These are phyloP conservation scores for Muntiacus reevesi DNA, from an alignment of 2,113 vertebrate genomes.

Conservation along the genomic window DNA sequence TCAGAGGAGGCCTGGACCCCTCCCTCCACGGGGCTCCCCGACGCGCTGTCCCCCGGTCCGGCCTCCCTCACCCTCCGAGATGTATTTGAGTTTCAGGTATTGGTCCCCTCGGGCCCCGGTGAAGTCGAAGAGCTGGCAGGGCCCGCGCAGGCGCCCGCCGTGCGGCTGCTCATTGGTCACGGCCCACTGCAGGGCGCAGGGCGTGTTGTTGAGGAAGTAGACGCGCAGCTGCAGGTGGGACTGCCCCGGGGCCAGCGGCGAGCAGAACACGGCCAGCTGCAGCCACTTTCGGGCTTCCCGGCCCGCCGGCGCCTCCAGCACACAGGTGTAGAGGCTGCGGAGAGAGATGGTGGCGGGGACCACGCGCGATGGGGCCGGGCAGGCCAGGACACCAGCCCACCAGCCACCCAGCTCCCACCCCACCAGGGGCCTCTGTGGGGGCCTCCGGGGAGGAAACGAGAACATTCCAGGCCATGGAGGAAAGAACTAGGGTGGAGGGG, in stretches of 20 bases:
- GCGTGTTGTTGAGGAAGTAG: constrained; percentile 76
- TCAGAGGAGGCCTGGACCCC: neutral
- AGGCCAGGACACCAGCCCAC: neutral
- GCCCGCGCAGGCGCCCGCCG: constrained; percentile 54
- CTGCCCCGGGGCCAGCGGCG: constrained; percentile 54
- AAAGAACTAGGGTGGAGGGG: neutral
- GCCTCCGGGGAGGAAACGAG: neutral
- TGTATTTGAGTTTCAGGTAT: constrained; percentile 70
- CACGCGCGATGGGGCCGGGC: accelerated
- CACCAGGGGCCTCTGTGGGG: neutral
- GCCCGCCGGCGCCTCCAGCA: neutral
- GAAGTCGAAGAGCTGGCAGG: constrained; percentile 75
- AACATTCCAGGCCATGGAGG: neutral
- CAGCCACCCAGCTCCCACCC: neutral
- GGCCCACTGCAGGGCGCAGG: constrained; percentile 74
- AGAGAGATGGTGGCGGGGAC: neutral
- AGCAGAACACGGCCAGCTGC: constrained; percentile 71
- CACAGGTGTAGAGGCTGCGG: constrained; percentile 69
- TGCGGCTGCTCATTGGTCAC: constrained; percentile 67
- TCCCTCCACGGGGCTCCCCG: neutral
- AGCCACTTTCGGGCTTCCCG: constrained; percentile 62
- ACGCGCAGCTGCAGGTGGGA: constrained; percentile 66
- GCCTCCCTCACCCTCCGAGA: constrained; percentile 69
- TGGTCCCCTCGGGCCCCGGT: constrained; percentile 62
- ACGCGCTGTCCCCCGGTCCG: accelerated